Evolutionary conservation across 2,888 invertebrate species (phyloP), one percentile per base, ranked within the genome.

Genomic region (Dolomedes plantarius): DNA sequence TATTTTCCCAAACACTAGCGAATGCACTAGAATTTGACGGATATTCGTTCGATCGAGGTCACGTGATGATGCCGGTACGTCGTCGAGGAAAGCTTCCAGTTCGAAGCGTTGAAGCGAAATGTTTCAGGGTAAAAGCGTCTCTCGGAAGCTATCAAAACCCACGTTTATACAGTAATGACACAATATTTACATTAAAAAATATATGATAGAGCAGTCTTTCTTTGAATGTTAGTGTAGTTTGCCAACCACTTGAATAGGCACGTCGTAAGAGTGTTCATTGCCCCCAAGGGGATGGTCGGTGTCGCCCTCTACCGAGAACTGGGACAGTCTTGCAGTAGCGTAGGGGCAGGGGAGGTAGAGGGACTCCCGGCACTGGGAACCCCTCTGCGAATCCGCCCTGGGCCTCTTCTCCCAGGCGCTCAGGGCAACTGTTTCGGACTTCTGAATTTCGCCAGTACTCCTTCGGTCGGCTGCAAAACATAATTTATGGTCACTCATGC

Each of bases 211-310:
- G 16, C 46, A 7, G 46, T 56, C 23, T 56, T 56, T 56, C 23
- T 23, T 16, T 46, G 5, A 23, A 56, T 56, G 56, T 56, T 23
- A 56, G 31, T 82, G 87, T 28, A 78, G 74, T 67, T 87, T 87
- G 56, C 87, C 79, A 29, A 87, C 83, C 11, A 87, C 75, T 75
- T 87, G 87, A 27, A 87, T 83, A 82, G 87, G 87, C 79, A 87
- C 87, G 31, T 87, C 83, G 27, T 87, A 87, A 7, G 87, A 87
- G 56, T 83, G 87, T 78, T 82, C 82, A 32, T 87, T 83, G 31
- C 46, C 80, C 19, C 79, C 65, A 0, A 75, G 23, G 3, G 81
- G 67, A 64, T 87, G 87, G 69, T 78, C 82, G 31, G 68, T 74
- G 65, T 87, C 82, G 71, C 75, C 87, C 79, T 87, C 87, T 78